Evolutionary conservation across 2,888 invertebrate species (phyloP).

Genomic region (Pterobdella sp.): DNA sequence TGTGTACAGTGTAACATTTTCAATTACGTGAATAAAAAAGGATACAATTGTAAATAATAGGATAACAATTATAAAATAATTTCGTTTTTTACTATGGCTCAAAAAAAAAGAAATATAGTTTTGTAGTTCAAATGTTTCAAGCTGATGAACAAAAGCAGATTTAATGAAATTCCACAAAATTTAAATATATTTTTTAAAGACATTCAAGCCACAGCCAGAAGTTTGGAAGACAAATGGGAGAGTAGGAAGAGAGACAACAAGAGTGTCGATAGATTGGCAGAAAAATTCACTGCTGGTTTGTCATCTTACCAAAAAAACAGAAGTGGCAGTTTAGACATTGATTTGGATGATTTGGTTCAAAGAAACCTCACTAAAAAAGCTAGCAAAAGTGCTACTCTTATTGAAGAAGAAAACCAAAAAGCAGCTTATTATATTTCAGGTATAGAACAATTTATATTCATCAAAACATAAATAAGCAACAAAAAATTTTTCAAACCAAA

Average conservation of each 20-base stretch:
- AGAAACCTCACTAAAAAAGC: constrained; percentile 24
- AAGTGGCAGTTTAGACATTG: constrained; percentile 26
- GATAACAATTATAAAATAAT: too few species aligned
- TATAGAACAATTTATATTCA: not conserved
- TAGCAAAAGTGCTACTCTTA: not conserved
- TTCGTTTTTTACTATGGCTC: too few species aligned
- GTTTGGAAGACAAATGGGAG: constrained; percentile 3
- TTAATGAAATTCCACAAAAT: too few species aligned
- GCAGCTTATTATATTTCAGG: constrained; percentile 23
- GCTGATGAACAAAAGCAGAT: too few species aligned
- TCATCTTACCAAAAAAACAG: constrained; percentile 3
- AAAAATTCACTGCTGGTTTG: not conserved
- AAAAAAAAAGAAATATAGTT: too few species aligned
- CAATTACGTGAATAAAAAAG: too few species aligned
- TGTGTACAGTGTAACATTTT: too few species aligned
- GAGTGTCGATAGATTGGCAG: constrained; percentile 4
- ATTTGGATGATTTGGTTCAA: constrained; percentile 21
- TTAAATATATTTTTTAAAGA: too few species aligned
- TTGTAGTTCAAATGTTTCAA: too few species aligned
- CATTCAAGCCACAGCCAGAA: not conserved
- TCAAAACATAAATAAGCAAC: not conserved
- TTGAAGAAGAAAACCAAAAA: constrained; percentile 1
- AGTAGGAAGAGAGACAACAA: not conserved
- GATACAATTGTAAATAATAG: too few species aligned
- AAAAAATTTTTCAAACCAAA: not conserved